Evolutionary conservation across 92 coral and sea anemone species (phyloP).

Genomic region (Paramuricea clavata): DNA sequence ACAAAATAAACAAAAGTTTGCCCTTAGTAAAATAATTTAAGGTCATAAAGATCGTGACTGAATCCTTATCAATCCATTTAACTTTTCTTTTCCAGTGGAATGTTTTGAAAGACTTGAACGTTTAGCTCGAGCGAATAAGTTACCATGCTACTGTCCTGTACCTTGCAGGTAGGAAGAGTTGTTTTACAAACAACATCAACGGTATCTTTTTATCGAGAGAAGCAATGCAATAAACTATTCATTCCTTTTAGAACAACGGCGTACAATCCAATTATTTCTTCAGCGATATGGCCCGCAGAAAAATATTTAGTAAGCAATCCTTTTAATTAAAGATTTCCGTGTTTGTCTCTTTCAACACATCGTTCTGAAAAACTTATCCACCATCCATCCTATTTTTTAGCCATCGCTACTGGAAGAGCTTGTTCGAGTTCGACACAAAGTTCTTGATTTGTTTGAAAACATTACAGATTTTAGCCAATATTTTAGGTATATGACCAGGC

Average conservation of each 20-base stretch:
- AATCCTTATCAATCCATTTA: not conserved
- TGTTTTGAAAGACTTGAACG: conserved; percentile 24
- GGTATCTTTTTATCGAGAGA: not conserved
- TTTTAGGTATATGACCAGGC: conserved; percentile 2
- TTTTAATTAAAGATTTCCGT: not conserved
- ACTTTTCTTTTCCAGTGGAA: not conserved
- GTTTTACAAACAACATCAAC: too few species aligned
- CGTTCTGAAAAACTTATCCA: not conserved
- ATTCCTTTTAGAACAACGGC: conserved; percentile 28
- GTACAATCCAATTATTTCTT: conserved; percentile 44
- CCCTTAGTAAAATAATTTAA: too few species aligned
- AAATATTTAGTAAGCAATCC: conserved; percentile 18
- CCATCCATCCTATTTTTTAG: not conserved
- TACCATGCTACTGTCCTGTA: conserved; percentile 34
- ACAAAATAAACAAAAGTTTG: too few species aligned
- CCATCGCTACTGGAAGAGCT: conserved; percentile 41
- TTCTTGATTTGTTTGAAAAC: conserved; percentile 28
- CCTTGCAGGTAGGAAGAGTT: conserved; percentile 10
- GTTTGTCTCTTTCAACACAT: not conserved
- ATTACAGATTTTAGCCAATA: conserved; percentile 39
- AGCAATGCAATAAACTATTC: too few species aligned
- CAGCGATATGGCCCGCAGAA: conserved; percentile 45
- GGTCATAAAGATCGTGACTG: too few species aligned
- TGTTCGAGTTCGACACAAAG: conserved; percentile 40
- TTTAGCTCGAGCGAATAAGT: conserved; percentile 15